phyloP scores from a whole-genome alignment of 2,888 invertebrate genomes.

The Rotaria sp. region DNA sequence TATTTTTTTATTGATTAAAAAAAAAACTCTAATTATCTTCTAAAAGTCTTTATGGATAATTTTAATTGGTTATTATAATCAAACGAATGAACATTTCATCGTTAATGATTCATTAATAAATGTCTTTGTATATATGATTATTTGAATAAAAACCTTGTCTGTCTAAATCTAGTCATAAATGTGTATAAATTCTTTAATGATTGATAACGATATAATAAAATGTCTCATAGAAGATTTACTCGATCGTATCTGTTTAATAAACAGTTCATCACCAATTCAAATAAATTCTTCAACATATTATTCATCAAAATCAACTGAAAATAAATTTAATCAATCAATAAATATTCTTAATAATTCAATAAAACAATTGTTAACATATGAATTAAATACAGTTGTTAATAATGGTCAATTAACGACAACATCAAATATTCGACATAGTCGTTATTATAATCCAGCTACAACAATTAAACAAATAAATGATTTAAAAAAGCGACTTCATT shows the following conservation, averaged over 20 bases:
- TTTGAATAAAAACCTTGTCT: background rate
- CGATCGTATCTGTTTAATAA: background rate
- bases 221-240: background rate
- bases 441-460: background rate
- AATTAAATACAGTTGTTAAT: constrained; percentile 9
- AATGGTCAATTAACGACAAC: background rate
- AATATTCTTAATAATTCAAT: constrained; percentile 21
- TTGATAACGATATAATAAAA: background rate
- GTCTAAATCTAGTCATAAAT: background rate
- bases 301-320: background rate
- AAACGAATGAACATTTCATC: background rate
- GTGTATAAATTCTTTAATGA: constrained; percentile 22
- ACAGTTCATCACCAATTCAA: background rate
- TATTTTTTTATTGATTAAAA: background rate
- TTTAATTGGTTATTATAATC: background rate
- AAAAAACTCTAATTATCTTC: background rate
- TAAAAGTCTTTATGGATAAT: no score
- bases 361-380: background rate
- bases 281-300: background rate
- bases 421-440: background rate
- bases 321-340: background rate
- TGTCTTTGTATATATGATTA: background rate
- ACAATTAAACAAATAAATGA: background rate
- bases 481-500: background rate
- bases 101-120: background rate